These are phyloP conservation scores for Eretmocerus hayati DNA, from an alignment of 2,888 invertebrate species.

Conservation along the genomic window DNA sequence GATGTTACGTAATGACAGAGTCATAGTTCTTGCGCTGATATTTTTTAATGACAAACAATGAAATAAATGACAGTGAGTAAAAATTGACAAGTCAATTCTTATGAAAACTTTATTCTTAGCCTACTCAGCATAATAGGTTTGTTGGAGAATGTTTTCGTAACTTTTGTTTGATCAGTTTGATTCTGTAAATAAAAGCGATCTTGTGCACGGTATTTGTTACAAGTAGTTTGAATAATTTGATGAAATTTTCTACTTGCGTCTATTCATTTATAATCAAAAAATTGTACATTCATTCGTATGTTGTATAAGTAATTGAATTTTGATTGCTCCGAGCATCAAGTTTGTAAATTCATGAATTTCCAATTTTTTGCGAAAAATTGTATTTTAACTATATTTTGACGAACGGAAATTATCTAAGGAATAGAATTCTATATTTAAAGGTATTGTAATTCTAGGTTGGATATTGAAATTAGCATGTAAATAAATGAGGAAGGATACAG, in stretches of 20 bases:
- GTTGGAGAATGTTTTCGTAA: slow-evolving; percentile 18
- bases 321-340: slow-evolving; percentile 5
- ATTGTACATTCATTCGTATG: slow-evolving; percentile 15
- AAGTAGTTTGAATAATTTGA: slow-evolving; percentile 10
- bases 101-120: slow-evolving; percentile 15
- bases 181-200: slow-evolving; percentile 22
- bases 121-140: slow-evolving; percentile 16
- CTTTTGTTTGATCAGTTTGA: slow-evolving; percentile 20
- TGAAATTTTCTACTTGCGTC: slow-evolving; percentile 9
- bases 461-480: slow-evolving; percentile 21
- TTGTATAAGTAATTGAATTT: slow-evolving; percentile 11
- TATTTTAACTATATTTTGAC: slow-evolving; percentile 18
- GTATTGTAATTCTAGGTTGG: slow-evolving; percentile 18
- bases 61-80: slow-evolving; percentile 22
- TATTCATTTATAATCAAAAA: slow-evolving; percentile 11
- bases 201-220: slow-evolving; percentile 17
- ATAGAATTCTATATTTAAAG: slow-evolving; percentile 13
- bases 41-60: slow-evolving; percentile 22
- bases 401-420: slow-evolving; percentile 8
- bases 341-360: slow-evolving; percentile 18
- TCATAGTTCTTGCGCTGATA: slow-evolving; percentile 22
- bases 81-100: slow-evolving; percentile 18
- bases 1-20: slow-evolving; percentile 19
- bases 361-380: slow-evolving; percentile 11
- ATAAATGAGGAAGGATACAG: slow-evolving; percentile 17